These are phyloP conservation scores for Buathra laborator DNA, from an alignment of 2,888 invertebrate genomes.

Conservation along the genomic window DNA sequence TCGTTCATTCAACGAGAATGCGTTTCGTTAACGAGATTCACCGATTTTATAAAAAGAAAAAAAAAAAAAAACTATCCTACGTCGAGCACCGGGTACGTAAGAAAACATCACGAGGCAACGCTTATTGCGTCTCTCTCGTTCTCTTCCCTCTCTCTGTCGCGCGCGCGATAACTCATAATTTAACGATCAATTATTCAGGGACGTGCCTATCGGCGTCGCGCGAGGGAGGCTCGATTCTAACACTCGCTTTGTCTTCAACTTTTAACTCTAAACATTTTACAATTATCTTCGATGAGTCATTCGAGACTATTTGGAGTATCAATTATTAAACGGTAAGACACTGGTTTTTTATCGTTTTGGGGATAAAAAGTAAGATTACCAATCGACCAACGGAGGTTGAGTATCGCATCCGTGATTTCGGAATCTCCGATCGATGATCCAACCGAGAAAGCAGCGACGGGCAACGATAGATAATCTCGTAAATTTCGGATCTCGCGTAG, in stretches of 20 bases:
- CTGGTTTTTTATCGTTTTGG: neutral
- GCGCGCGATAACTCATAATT: slow-evolving; percentile 71
- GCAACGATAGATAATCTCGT: slow-evolving; percentile 20
- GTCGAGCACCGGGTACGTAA: slow-evolving; percentile 11
- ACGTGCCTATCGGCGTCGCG: slow-evolving; percentile 50
- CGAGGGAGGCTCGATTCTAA: slow-evolving; percentile 19
- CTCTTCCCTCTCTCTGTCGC: neutral
- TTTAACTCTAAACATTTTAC: neutral
- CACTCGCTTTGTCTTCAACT: slow-evolving; percentile 4
- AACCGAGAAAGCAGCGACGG: neutral
- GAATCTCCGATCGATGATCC: slow-evolving; percentile 15
- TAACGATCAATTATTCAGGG: slow-evolving; percentile 74
- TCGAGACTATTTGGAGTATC: neutral
- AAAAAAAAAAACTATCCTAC: neutral
- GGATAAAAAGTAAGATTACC: no score
- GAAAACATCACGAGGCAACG: slow-evolving; percentile 46
- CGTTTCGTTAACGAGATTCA: slow-evolving; percentile 6
- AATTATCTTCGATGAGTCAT: neutral
- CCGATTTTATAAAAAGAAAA: neutral
- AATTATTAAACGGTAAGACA: neutral
- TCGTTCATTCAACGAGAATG: neutral
- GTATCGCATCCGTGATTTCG: neutral
- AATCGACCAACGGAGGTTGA: neutral
- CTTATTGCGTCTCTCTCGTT: slow-evolving; percentile 48
- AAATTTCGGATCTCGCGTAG: slow-evolving; percentile 14